Conservation (phyloP, 2,113 vertebrate species). For the Osmerus eperlanus region DNA sequence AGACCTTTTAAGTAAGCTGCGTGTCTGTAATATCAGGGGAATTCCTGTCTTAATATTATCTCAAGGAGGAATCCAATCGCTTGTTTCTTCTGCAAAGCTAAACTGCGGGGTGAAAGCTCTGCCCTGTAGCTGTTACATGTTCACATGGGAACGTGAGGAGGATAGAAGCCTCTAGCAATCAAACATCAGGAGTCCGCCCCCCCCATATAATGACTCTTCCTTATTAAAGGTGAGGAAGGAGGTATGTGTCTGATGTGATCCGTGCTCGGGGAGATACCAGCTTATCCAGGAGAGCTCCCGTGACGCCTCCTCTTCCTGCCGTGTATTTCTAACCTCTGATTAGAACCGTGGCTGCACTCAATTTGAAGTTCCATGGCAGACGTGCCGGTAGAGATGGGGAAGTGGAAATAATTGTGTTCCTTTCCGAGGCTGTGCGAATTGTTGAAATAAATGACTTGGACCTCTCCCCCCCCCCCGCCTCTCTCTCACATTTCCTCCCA, state of each 20-base stretch:
- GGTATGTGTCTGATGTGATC: conserved; percentile 49
- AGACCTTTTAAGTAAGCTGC: too few species aligned
- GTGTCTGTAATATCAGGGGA: conserved; percentile 18
- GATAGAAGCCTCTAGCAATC: conserved; percentile 37
- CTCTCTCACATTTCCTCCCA: conserved; percentile 44
- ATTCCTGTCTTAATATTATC: not conserved
- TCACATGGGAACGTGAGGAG: conserved; percentile 29
- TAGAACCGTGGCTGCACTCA: conserved; percentile 65
- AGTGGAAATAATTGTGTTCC: conserved; percentile 71
- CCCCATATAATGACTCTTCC: conserved; percentile 55
- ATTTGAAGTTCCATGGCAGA: conserved; percentile 59
- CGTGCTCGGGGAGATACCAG: conserved; percentile 47
- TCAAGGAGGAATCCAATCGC: conserved; percentile 3
- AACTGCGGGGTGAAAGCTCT: conserved; percentile 33
- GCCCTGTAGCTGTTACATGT: conserved; percentile 32
- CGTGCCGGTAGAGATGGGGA: conserved; percentile 52
- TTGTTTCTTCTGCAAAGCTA: conserved; percentile 31
- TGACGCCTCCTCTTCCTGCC: conserved; percentile 44
- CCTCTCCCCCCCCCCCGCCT: conserved; percentile 43
- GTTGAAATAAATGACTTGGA: conserved; percentile 72
- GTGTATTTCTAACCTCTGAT: conserved; percentile 73
- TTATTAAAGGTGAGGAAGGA: conserved; percentile 66
- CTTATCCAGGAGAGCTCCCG: conserved; percentile 33
- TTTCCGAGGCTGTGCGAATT: conserved; percentile 64
- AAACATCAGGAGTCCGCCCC: conserved; percentile 42